Evolutionary conservation across 2,113 vertebrate genomes (phyloP).

Genomic region (Mirza zaza): DNA sequence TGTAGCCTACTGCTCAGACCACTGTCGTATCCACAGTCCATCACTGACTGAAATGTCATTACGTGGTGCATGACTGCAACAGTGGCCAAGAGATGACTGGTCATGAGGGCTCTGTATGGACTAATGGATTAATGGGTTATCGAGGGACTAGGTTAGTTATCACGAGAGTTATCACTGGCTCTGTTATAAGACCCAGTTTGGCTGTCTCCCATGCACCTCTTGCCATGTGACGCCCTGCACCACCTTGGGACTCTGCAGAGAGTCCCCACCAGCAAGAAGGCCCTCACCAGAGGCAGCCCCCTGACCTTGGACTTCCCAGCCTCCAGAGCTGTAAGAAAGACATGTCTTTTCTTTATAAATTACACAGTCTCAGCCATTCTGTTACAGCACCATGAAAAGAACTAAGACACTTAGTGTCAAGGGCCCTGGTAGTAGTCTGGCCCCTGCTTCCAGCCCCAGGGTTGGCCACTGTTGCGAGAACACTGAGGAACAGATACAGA

Average conservation of each 20-base stretch:
- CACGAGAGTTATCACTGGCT: not conserved
- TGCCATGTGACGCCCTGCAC: not conserved
- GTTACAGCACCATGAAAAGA: not conserved
- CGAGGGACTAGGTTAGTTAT: not conserved
- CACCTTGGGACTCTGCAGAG: no score
- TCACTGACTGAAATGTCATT: no score
- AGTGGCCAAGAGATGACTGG: not conserved
- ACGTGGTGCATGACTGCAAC: not conserved
- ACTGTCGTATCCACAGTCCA: no score
- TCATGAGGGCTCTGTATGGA: not conserved
- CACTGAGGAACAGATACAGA: not conserved
- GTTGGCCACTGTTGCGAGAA: not conserved
- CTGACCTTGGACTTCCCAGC: no score
- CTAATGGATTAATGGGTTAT: not conserved
- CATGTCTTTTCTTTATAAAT: no score
- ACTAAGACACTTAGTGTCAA: not conserved
- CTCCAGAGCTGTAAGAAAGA: no score
- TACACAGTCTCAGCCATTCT: not conserved
- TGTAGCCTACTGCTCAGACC: no score
- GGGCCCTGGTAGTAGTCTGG: not conserved
- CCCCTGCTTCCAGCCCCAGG: not conserved
- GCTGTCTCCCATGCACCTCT: not conserved
- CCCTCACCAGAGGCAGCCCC: no score
- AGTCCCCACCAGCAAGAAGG: no score
- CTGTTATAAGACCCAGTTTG: not conserved